A percentile compares a stretch with the other conserved stretches of the same genome.
phyloP scores from a whole-genome alignment of 2,888 invertebrate genomes.

The Caenorhabditis plicata region DNA sequence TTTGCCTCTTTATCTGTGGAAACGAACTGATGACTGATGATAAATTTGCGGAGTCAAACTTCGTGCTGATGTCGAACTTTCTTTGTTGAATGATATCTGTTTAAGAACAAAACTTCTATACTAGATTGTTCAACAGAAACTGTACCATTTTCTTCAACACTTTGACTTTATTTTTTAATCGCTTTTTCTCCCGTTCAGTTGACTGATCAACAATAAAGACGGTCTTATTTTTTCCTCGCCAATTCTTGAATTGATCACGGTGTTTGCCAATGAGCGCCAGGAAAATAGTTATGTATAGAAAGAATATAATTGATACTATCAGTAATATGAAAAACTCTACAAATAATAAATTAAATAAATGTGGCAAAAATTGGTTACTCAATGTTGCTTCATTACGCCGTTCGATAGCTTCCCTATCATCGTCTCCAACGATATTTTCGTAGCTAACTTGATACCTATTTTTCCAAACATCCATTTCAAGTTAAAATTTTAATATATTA shows the following conservation, averaged over 20 bases:
- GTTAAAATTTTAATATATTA: neutral
- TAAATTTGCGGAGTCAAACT: too few relatives aligned
- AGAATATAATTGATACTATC: conserved; percentile 22
- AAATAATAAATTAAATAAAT: neutral
- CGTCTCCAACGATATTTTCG: conserved; percentile 17
- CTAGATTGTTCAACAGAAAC: too few relatives aligned
- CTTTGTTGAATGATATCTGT: too few relatives aligned
- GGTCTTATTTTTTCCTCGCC: conserved; percentile 32
- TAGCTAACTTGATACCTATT: conserved; percentile 22
- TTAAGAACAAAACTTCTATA: too few relatives aligned
- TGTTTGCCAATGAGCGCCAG: conserved; percentile 12
- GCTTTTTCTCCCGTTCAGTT: too few relatives aligned
- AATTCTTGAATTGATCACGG: conserved; percentile 12
- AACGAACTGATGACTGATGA: too few relatives aligned
- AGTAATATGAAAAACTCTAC: conserved; percentile 25
- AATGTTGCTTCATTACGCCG: conserved; percentile 25
- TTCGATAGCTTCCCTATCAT: conserved; percentile 12
- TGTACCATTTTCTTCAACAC: too few relatives aligned
- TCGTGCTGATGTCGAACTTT: too few relatives aligned
- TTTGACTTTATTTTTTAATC: too few relatives aligned
- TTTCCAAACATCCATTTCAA: neutral
- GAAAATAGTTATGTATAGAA: conserved; percentile 12
- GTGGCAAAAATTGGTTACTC: conserved; percentile 5
- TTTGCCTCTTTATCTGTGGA: too few relatives aligned
- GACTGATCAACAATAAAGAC: too few relatives aligned